Evolutionary conservation across 2,888 invertebrate genomes (phyloP), one percentile per base, ranked within the genome.

Genomic region (Polyploca ridens): DNA sequence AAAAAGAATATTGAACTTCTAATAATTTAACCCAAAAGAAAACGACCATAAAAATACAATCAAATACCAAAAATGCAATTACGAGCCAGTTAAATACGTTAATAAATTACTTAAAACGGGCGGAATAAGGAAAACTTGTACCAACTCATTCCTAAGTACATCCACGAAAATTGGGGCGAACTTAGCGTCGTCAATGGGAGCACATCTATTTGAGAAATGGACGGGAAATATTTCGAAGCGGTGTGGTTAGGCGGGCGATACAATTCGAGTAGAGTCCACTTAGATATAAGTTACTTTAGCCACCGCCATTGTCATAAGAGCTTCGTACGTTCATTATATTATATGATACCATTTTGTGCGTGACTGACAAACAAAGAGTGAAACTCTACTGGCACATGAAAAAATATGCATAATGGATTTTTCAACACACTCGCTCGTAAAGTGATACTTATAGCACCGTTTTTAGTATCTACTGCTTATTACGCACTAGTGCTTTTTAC

Each of bases 161-260:
- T 54, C 3, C 7, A 54, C 8, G 54, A 19, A 54, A 54, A 19
- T 54, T 54, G 19, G 54, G 54, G 19, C 54, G 54, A 54, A 54
- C 16, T 19, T 54, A 54, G 10, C 54, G 16, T 3, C 19, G 3
- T 19, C 54, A 54, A 54, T 10, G 54, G 10, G 54, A 54, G 19
- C 8, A 54, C 54, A 54, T 54, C 54, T 54, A 54, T 54, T 54
- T 54, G 54, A 54, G 54, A 19, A 54, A 54, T 54, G 54, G 54
- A 10, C 54, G 54, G 46, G n/a, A 10, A 54, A 54, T 49, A 54
- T 54, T 19, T 10, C 13, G 7, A 19, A 19, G 16, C 54, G 10
- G n/a, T 54, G 54, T 54, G 19, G 19, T 16, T 10, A 54, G 54
- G 49, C 49, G 46, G 49, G 16, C 16, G 19, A 54, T 54, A 54